A percentile compares a stretch with the other conserved stretches of the same genome.
Conservation (phyloP, 1,140 invertebrate genomes). For the Psilanteris sp. region DNA sequence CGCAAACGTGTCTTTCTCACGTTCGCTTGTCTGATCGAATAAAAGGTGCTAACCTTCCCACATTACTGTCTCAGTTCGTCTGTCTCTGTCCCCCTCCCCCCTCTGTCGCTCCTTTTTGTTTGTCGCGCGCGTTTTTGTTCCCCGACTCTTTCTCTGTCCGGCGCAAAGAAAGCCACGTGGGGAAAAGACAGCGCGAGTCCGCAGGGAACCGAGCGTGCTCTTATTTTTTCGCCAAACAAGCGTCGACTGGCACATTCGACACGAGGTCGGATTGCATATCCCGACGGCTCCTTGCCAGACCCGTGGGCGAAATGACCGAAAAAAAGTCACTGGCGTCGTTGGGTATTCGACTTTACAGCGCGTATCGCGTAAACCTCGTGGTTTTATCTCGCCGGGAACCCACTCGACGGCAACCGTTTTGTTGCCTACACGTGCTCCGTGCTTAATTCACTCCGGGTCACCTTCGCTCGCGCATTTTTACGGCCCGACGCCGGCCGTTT, state of each 20-base stretch:
- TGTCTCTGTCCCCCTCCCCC: no score
- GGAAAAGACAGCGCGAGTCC: slow-evolving; percentile 38
- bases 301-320: slow-evolving; percentile 60
- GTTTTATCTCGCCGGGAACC: slow-evolving; percentile 59
- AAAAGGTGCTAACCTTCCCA: slow-evolving; percentile 60
- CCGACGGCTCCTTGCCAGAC: slow-evolving; percentile 56
- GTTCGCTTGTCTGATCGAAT: slow-evolving; percentile 59
- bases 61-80: slow-evolving; percentile 45
- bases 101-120: no score
- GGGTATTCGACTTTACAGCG: slow-evolving; percentile 58
- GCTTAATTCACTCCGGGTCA: slow-evolving; percentile 32
- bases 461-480: slow-evolving; percentile 35
- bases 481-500: not conserved
- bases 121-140: no score
- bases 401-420: slow-evolving; percentile 60
- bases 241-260: slow-evolving; percentile 52
- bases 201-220: slow-evolving; percentile 41
- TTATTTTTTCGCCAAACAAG: slow-evolving; percentile 55
- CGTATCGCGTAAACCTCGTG: slow-evolving; percentile 60
- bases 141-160: not conserved
- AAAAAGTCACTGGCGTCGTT: slow-evolving; percentile 54
- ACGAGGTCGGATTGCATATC: slow-evolving; percentile 51
- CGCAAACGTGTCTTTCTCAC: slow-evolving; percentile 53
- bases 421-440: slow-evolving; percentile 58
- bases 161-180: slow-evolving; percentile 44